A percentile compares a stretch with the other conserved stretches of the same genome.
phyloP scores from a whole-genome alignment of 2,797 vertebrate genomes.

The Trematomus bernacchii region DNA sequence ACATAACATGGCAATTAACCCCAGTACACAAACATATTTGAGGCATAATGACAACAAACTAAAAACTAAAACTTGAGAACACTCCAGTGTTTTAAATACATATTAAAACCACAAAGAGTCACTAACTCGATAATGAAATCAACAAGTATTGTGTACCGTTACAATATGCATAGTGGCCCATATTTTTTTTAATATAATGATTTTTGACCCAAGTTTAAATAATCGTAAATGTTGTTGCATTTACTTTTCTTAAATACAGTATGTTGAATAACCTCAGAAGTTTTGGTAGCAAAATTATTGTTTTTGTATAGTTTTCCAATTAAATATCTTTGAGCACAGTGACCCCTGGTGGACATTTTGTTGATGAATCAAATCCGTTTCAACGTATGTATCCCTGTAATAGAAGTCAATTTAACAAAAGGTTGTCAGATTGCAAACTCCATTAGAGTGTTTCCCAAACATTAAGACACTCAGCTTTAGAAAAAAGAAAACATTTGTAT shows the following conservation, averaged over 20 bases:
- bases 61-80: conserved; percentile 3
- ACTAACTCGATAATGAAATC: background rate
- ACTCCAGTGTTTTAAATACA: conserved; percentile 8
- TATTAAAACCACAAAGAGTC: background rate
- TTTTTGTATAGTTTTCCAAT: background rate
- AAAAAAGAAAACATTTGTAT: conserved; percentile 24
- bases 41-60: conserved; percentile 26
- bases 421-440: background rate
- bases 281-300: background rate
- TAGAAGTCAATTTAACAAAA: background rate
- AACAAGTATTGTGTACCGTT: background rate
- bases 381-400: background rate
- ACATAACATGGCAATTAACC: conserved; percentile 70
- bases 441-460: background rate
- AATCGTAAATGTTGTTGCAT: background rate
- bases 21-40: conserved; percentile 47
- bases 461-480: conserved; percentile 5
- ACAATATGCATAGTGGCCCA: background rate
- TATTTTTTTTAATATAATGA: background rate
- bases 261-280: background rate
- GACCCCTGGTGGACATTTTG: conserved; percentile 60
- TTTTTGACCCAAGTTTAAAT: background rate
- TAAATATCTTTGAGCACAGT: conserved; percentile 21
- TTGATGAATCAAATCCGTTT: background rate
- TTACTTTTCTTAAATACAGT: background rate